These are phyloP conservation scores for Danaus chrysippus DNA, from an alignment of 2,888 invertebrate genomes.

Conservation along the genomic window DNA sequence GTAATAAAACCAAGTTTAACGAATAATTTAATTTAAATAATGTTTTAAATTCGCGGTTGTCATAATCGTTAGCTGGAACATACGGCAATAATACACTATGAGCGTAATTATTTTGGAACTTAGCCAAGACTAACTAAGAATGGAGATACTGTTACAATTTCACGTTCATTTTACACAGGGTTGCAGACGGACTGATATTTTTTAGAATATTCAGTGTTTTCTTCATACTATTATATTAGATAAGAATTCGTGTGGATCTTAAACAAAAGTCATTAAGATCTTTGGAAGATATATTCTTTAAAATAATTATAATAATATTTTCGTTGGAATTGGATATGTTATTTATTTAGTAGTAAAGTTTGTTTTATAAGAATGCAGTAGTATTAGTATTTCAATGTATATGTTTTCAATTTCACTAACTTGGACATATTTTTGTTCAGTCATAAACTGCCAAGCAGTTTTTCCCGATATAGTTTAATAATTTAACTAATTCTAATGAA, in stretches of 20 bases:
- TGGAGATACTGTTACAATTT: slow-evolving; percentile 21
- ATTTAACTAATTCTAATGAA: too few species aligned
- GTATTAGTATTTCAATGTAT: not conserved
- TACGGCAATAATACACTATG: slow-evolving; percentile 30
- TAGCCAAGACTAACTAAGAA: slow-evolving; percentile 27
- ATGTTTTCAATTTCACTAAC: too few species aligned
- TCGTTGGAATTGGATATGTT: too few species aligned
- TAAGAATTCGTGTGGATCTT: too few species aligned
- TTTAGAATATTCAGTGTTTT: slow-evolving; percentile 11
- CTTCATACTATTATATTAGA: not conserved
- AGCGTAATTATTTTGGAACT: slow-evolving; percentile 31
- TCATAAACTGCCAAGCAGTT: too few species aligned
- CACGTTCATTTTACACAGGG: not conserved
- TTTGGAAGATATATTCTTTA: too few species aligned
- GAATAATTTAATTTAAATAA: not conserved
- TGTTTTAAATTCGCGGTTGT: slow-evolving; percentile 4
- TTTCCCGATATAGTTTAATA: too few species aligned
- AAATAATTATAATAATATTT: too few species aligned
- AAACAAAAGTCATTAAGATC: too few species aligned
- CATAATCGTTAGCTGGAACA: slow-evolving; percentile 24
- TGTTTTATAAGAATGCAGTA: not conserved
- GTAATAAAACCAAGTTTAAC: too few species aligned
- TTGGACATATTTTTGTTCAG: too few species aligned
- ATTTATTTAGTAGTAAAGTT: not conserved
- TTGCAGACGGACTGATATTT: slow-evolving; percentile 12